Conservation (phyloP, 2,888 invertebrate species). For the Crepidodera aurea region DNA sequence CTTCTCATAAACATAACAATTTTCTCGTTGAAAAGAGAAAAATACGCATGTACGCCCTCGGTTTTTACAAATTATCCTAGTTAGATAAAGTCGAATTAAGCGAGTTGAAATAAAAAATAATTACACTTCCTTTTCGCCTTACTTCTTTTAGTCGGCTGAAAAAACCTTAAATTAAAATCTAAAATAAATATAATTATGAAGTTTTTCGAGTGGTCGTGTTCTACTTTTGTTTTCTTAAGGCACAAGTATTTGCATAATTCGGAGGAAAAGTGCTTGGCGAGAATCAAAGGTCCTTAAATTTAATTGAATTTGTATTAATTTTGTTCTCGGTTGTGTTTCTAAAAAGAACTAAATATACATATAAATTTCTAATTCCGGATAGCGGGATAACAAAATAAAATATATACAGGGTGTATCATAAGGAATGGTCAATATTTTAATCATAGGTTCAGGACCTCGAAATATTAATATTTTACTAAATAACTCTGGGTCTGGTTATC, state of each 20-base stretch:
- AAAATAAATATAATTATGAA: conserved; percentile 29
- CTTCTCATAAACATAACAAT: neutral
- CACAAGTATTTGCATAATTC: conserved; percentile 16
- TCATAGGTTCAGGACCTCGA: too few relatives aligned
- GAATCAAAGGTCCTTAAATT: conserved; percentile 9
- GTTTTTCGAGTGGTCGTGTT: conserved; percentile 23
- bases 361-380: too few relatives aligned
- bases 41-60: neutral
- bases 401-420: too few relatives aligned
- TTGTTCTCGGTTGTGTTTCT: neutral
- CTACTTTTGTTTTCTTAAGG: conserved; percentile 7
- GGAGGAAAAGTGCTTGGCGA: neutral
- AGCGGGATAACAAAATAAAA: too few relatives aligned
- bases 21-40: neutral
- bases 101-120: conserved; percentile 25
- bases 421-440: too few relatives aligned
- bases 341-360: too few relatives aligned
- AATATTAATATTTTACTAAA: too few relatives aligned
- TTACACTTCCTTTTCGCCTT: conserved; percentile 13
- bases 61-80: conserved; percentile 17
- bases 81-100: conserved; percentile 17
- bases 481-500: too few relatives aligned
- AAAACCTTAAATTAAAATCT: conserved; percentile 26
- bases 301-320: conserved; percentile 20
- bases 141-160: conserved; percentile 1